Evolutionary conservation across 2,113 vertebrate genomes (phyloP), one percentile per base, ranked within the genome.

Genomic region (Microtus ochrogaster): DNA sequence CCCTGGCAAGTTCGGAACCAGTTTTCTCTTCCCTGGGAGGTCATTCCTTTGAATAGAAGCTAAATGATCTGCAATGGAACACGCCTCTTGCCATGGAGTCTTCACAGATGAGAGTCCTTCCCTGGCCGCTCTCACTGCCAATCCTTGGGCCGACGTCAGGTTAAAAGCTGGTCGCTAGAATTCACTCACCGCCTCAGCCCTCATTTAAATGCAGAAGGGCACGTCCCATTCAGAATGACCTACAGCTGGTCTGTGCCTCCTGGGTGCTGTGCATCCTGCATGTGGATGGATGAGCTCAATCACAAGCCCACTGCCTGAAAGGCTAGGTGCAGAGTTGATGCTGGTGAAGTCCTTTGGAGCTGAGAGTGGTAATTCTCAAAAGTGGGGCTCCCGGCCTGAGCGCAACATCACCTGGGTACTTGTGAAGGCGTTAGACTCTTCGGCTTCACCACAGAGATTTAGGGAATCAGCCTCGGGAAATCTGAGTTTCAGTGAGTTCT

Each of bases 21-120:
- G 36, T 22, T 30, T 81, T 74, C 84, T 73, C 74, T 26, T 91
- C n/a, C 84, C 68, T 26, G 52, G 5, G 39, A 66, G 85, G 81
- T 70, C 10, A 33, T 11, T 39, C 58, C 70, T 87, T 83, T 66
- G 79, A 92, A 82, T 5, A 81, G 73, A 95, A 90, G 86, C 30
- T 36, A 89, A 97, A 92, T 39, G 72, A 87, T 61, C n/a, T 88
- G 13, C 14, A 85, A 52, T 70, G 83, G 78, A 90, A 76, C 0
- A 1, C 39, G 19, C 0, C 3, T 61, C 28, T 77, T 74, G 61
- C 92, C 22, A 28, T 52, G 65, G 49, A 92, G 47, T 72, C 70
- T 84, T 96, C 85, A 95, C 65, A 94, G 81, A 96, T 77, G 77
- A 90, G 58, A 72, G n/a, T 17, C 7, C 16, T 81, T 52, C 82